Percentiles rank a stretch among this genome's conserved stretches.
phyloP scores from a whole-genome alignment of 2,113 vertebrate genomes.

The Laticauda laticaudata region DNA sequence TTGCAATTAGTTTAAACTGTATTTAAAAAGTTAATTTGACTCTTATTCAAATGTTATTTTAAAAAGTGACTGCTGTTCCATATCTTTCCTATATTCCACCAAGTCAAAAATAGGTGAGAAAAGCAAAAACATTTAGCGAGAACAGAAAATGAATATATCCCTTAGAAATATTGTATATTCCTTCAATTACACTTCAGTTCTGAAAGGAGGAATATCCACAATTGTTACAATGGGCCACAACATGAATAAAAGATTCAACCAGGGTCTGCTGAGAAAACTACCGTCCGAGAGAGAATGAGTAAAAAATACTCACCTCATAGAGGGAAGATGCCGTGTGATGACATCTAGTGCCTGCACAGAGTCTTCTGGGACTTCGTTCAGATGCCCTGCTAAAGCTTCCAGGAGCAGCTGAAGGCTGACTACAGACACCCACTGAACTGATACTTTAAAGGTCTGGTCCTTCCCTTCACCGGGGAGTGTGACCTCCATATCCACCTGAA shows the following conservation, averaged over 20 bases:
- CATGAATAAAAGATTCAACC: background rate
- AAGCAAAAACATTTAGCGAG: background rate
- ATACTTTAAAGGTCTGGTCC: slow-evolving; percentile 98
- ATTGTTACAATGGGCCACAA: background rate
- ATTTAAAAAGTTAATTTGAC: background rate
- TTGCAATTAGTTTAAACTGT: background rate
- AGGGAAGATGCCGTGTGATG: slow-evolving; percentile 96
- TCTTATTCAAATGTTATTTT: background rate
- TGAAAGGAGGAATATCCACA: background rate
- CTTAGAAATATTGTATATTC: background rate
- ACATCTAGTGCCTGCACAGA: slow-evolving; percentile 97
- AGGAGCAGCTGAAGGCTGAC: slow-evolving; percentile 96
- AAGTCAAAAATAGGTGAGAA: background rate
- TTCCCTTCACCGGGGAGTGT: slow-evolving; percentile 97
- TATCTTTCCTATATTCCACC: background rate
- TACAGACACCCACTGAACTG: slow-evolving; percentile 97
- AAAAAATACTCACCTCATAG: slow-evolving; percentile 84
- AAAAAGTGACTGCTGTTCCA: background rate
- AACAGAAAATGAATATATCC: background rate
- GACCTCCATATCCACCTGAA: slow-evolving; percentile 97
- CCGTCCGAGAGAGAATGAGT: background rate
- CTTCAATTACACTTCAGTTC: background rate
- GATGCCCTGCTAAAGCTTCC: slow-evolving; percentile 92
- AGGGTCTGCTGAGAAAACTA: background rate
- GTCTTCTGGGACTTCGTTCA: slow-evolving; percentile 96